Evolutionary conservation across 2,113 vertebrate genomes (phyloP), one percentile per base, ranked within the genome.

Genomic region (Labrus mixtus): DNA sequence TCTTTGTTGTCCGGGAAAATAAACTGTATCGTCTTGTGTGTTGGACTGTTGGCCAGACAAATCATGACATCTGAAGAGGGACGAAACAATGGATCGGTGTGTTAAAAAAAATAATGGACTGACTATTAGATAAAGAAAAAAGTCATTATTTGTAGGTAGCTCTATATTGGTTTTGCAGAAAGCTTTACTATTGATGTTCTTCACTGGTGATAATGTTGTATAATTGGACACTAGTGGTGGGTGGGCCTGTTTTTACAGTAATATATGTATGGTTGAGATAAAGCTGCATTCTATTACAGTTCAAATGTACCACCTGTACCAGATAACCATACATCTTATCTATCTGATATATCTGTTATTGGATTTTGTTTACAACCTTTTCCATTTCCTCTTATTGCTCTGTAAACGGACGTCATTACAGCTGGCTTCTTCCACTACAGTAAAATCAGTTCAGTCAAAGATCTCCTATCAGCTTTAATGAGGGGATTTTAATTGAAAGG

Each of bases 401-500:
- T 41, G 12, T 46, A 43, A 55, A 22, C 45, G 29, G 25, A 39
- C 56, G 9, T 43, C 23, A 64, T 68, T 33, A 23, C 58, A 36
- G 17, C 9, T 63, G 25, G 53, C 62, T 65, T 65, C 61, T 50
- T 43, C 39, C 36, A 10, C 46, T 33, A 33, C 8, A 45, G 29
- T 39, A 48, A 68, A 68, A 79, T 70, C 45, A 58, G 63, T 39
- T 19, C 68, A 41, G 64, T 58, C 41, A 65, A 76, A 56, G 23
- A 78, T 81, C 64, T 57, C 45, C 55, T 46, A 55, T 74, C 62
- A 60, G 55, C 59, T 79, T 66, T 81, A 83, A 80, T 81, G 63
- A 84, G 68, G 57, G 62, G 54, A 50, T 84, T 76, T 80, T 80
- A 77, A 78, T 62, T 82, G 57, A 78, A 82, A 76, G 72, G 62